Conservation (phyloP, 2,888 invertebrate species). For the Hirtodrosophila duncani region DNA sequence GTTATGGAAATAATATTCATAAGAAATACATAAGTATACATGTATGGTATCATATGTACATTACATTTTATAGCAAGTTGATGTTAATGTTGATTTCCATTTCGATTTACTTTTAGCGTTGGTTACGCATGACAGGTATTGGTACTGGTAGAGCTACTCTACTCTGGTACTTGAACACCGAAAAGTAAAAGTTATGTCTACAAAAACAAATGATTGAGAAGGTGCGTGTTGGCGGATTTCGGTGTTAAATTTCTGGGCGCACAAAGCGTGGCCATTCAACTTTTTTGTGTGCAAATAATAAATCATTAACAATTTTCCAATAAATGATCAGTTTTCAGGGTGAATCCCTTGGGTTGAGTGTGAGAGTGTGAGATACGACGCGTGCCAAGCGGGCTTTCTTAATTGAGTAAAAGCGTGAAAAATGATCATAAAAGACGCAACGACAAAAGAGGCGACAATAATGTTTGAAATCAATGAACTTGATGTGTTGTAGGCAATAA, state of each 20-base stretch:
- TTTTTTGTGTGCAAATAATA: constrained; percentile 11
- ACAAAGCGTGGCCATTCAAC: constrained; percentile 48
- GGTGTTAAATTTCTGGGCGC: constrained; percentile 29
- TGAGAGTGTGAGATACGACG: constrained; percentile 10
- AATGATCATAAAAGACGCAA: constrained; percentile 34
- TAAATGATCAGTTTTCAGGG: too few relatives aligned
- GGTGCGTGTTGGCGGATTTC: constrained; percentile 44
- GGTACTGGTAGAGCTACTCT: too few relatives aligned
- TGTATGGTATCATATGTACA: too few relatives aligned
- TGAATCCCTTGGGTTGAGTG: too few relatives aligned
- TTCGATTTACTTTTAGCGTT: constrained; percentile 8
- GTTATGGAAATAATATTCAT: too few relatives aligned
- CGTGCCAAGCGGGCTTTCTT: constrained; percentile 47
- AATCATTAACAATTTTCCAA: constrained; percentile 1
- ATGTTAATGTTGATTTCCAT: constrained; percentile 6
- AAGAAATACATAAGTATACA: too few relatives aligned
- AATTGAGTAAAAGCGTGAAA: constrained; percentile 66
- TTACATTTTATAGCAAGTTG: constrained; percentile 13
- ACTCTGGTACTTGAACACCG: too few relatives aligned
- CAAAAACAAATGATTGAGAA: constrained; percentile 27
- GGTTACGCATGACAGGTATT: constrained; percentile 61
- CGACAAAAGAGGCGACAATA: constrained; percentile 14
- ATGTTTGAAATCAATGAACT: constrained; percentile 61
- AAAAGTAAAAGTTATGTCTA: constrained; percentile 54
- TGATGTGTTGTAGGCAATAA: constrained; percentile 47